These are phyloP conservation scores for Neosilurus hyrtlii DNA, from an alignment of 2,797 vertebrate species.

Conservation along the genomic window DNA sequence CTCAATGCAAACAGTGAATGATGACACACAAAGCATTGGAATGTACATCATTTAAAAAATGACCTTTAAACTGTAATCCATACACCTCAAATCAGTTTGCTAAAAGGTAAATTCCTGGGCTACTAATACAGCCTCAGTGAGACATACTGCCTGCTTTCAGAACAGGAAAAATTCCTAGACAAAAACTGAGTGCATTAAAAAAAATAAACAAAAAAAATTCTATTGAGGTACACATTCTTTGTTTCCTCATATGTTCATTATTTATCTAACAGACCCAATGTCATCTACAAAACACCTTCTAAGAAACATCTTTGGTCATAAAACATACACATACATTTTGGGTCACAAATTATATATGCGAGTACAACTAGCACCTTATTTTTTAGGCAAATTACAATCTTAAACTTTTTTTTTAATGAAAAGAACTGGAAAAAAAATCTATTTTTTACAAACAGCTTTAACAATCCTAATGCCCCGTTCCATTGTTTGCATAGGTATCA, in stretches of 20 bases:
- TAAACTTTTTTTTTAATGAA: neutral
- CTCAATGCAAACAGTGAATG: constrained; percentile 36
- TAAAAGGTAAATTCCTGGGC: constrained; percentile 15
- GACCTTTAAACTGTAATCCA: constrained; percentile 58
- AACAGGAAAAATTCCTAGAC: constrained; percentile 7
- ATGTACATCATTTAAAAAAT: constrained; percentile 60
- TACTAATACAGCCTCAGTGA: constrained; percentile 2
- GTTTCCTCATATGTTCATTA: constrained; percentile 14
- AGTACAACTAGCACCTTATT: constrained; percentile 15
- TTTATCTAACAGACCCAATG: neutral
- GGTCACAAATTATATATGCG: constrained; percentile 1
- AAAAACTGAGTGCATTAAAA: constrained; percentile 10
- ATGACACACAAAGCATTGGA: constrained; percentile 55
- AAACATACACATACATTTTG: constrained; percentile 33
- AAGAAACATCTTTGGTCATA: constrained; percentile 49
- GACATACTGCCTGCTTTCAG: constrained; percentile 14
- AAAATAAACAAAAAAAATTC: constrained; percentile 18
- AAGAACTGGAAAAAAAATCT: neutral
- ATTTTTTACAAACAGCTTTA: constrained; percentile 26
- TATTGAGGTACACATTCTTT: constrained; percentile 31
- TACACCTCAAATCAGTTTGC: constrained; percentile 38
- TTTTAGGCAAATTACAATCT: constrained; percentile 35
- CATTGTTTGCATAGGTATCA: constrained; percentile 42
- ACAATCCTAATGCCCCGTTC: constrained; percentile 39
- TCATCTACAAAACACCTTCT: constrained; percentile 20